phyloP scores from a whole-genome alignment of 2,113 vertebrate genomes.

The Psophia crepitans region DNA sequence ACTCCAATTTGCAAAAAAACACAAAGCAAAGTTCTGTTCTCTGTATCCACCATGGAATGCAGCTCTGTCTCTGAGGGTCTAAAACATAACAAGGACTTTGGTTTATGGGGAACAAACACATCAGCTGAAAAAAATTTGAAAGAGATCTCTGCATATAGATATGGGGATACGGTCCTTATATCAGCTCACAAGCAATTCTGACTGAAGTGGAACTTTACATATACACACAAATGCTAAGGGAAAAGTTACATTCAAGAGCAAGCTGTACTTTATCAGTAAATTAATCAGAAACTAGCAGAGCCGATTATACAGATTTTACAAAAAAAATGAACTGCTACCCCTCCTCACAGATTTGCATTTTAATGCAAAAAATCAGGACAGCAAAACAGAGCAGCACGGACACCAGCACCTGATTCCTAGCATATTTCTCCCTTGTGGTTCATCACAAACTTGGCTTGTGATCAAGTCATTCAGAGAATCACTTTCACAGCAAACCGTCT shows the following conservation, averaged over 20 bases:
- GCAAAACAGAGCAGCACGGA: neutral
- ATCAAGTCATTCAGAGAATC: neutral
- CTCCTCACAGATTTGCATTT: neutral
- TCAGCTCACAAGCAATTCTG: neutral
- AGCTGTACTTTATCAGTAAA: neutral
- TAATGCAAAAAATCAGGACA: neutral
- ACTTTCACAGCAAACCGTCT: neutral
- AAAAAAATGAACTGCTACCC: neutral
- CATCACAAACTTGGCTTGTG: neutral
- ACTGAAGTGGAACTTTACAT: neutral
- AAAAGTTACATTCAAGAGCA: neutral
- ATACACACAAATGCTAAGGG: neutral
- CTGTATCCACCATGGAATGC: neutral
- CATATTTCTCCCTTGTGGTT: neutral
- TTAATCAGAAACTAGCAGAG: neutral
- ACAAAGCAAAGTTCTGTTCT: neutral
- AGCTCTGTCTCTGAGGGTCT: neutral
- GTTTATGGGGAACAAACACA: neutral
- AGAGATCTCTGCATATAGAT: neutral
- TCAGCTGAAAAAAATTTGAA: neutral
- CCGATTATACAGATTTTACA: neutral
- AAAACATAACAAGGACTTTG: neutral
- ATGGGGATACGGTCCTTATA: neutral
- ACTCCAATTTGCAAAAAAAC: neutral
- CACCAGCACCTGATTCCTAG: neutral